Evolutionary conservation across 1,140 invertebrate species (phyloP).

Genomic region (Tenebrio molitor): DNA sequence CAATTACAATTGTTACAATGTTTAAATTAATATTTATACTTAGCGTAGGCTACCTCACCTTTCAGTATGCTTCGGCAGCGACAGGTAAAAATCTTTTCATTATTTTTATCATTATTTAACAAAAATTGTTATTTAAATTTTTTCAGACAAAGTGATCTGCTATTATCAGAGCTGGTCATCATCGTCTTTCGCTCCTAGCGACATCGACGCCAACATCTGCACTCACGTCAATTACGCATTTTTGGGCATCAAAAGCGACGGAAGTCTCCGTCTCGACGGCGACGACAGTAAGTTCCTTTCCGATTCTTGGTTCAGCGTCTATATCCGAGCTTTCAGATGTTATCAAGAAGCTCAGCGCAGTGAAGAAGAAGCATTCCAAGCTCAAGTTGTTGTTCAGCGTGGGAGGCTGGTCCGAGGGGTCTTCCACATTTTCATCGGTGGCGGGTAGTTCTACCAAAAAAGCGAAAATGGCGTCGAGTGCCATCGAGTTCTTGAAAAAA

Average conservation of each 20-base stretch:
- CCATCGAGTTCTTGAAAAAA: conserved; percentile 37
- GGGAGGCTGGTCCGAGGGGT: conserved; percentile 73
- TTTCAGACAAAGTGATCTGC: conserved; percentile 8
- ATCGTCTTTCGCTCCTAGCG: neutral
- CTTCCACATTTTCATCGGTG: conserved; percentile 46
- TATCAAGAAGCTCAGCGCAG: conserved; percentile 6
- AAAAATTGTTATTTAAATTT: neutral
- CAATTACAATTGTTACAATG: too few relatives aligned
- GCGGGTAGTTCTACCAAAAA: conserved; percentile 29
- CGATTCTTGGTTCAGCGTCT: conserved; percentile 3
- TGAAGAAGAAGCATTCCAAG: conserved; percentile 67
- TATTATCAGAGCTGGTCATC: neutral
- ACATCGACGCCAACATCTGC: neutral
- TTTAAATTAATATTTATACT: too few relatives aligned
- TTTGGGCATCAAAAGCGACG: neutral
- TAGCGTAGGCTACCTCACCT: too few relatives aligned
- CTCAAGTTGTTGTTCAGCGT: conserved; percentile 74
- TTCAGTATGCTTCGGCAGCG: neutral
- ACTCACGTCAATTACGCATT: conserved; percentile 3
- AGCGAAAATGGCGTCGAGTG: conserved; percentile 42
- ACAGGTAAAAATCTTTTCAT: conserved; percentile 1
- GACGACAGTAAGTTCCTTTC: neutral
- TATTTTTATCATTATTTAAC: neutral
- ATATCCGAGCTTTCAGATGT: neutral
- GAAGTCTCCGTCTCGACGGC: neutral